Conservation (phyloP, 2,113 vertebrate species). For the Cyphomyrus discorhynchus region DNA sequence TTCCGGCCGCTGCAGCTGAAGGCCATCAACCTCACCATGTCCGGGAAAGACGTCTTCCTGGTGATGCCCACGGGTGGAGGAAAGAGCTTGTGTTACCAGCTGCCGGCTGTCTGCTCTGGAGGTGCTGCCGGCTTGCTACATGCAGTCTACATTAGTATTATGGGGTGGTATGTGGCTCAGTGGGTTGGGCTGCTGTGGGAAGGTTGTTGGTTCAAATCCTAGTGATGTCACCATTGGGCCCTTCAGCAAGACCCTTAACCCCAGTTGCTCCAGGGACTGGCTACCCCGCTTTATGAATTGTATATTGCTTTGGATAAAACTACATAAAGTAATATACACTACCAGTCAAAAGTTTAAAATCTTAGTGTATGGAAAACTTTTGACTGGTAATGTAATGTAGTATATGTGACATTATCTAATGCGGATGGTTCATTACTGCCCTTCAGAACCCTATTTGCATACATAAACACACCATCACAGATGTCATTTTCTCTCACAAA, state of each 20-base stretch:
- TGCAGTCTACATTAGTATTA: background rate
- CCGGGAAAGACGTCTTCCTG: conserved; percentile 80
- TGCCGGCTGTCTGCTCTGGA: conserved; percentile 80
- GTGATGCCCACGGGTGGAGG: conserved; percentile 96
- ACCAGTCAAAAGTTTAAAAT: too few species aligned
- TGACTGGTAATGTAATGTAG: background rate
- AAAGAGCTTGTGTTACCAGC: conserved; percentile 93
- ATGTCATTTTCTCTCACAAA: background rate
- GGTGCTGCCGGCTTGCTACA: conserved; percentile 54
- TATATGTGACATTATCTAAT: background rate
- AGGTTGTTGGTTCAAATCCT: background rate
- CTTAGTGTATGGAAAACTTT: too few species aligned
- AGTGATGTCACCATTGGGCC: background rate
- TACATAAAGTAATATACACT: background rate
- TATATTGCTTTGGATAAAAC: background rate
- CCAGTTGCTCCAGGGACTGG: background rate
- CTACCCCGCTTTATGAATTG: background rate
- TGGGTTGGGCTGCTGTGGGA: background rate
- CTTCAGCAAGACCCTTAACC: background rate
- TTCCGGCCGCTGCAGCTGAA: conserved; percentile 82
- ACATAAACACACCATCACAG: background rate
- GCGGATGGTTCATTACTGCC: background rate
- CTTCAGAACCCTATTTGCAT: background rate
- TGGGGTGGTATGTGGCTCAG: background rate
- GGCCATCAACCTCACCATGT: conserved; percentile 82